Percentiles rank a stretch among this genome's conserved stretches.
phyloP scores from a whole-genome alignment of 1,140 invertebrate species.

The Plectus sambesii region DNA sequence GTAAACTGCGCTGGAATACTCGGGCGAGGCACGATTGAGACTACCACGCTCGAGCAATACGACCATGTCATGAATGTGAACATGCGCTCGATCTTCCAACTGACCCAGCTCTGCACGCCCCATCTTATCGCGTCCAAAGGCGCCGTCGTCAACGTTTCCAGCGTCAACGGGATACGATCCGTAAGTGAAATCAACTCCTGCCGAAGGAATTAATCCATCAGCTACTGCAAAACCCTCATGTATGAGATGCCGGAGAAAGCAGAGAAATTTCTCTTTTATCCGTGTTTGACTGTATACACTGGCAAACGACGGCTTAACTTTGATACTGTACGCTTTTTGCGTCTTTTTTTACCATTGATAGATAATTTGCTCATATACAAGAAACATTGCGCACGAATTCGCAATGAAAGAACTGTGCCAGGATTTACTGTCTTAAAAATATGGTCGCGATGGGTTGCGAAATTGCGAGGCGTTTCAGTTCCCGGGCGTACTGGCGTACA shows the following conservation, averaged over 20 bases:
- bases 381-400: too few species aligned
- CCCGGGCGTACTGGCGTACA: constrained; percentile 58
- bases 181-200: too few species aligned
- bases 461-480: constrained; percentile 52
- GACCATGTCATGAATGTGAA: constrained; percentile 72
- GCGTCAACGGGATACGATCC: constrained; percentile 67
- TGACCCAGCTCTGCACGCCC: constrained; percentile 71
- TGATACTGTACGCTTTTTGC: neutral
- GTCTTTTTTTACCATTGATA: constrained; percentile 8
- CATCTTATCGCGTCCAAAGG: constrained; percentile 68
- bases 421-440: too few species aligned
- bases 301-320: neutral
- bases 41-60: constrained; percentile 65
- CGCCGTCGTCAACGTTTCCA: constrained; percentile 79
- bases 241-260: too few species aligned
- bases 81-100: constrained; percentile 65
- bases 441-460: neutral
- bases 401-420: too few species aligned
- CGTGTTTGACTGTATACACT: too few species aligned
- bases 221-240: too few species aligned
- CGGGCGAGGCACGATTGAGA: constrained; percentile 68
- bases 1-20: constrained; percentile 78
- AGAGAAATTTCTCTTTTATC: too few species aligned
- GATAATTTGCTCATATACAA: constrained; percentile 16
- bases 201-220: too few species aligned